Conservation (phyloP, 2,113 vertebrate species). For the Balaenoptera acutorostrata region DNA sequence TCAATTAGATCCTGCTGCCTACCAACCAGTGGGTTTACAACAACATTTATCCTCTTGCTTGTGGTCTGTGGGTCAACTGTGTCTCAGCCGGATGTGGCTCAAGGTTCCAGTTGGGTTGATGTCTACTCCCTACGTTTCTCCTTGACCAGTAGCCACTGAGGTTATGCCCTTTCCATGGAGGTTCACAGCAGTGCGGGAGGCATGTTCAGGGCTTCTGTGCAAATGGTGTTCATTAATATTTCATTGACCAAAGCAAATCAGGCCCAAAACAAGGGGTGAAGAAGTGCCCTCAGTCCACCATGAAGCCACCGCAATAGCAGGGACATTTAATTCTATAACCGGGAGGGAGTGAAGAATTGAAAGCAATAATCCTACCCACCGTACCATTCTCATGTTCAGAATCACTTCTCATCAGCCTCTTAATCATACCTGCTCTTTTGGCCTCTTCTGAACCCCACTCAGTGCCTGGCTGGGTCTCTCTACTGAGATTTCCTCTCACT, state of each 20-base stretch:
- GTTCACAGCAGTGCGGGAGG: neutral
- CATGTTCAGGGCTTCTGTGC: neutral
- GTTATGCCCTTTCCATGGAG: neutral
- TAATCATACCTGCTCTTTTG: neutral
- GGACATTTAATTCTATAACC: neutral
- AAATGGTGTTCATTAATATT: neutral
- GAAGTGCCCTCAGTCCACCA: neutral
- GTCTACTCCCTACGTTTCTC: neutral
- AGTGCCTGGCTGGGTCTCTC: neutral
- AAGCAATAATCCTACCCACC: neutral
- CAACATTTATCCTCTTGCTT: neutral
- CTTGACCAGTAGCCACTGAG: neutral
- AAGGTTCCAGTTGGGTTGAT: neutral
- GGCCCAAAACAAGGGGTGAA: neutral
- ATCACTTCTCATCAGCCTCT: neutral
- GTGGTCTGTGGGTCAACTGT: neutral
- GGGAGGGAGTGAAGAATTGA: neutral
- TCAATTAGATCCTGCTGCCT: neutral
- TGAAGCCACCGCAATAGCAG: neutral
- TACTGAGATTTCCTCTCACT: neutral
- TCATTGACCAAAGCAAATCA: neutral
- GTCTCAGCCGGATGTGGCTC: neutral
- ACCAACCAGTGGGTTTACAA: neutral
- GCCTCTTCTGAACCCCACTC: neutral
- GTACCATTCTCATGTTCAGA: neutral